phyloP scores from a whole-genome alignment of 2,113 vertebrate species.

The Python bivittatus region DNA sequence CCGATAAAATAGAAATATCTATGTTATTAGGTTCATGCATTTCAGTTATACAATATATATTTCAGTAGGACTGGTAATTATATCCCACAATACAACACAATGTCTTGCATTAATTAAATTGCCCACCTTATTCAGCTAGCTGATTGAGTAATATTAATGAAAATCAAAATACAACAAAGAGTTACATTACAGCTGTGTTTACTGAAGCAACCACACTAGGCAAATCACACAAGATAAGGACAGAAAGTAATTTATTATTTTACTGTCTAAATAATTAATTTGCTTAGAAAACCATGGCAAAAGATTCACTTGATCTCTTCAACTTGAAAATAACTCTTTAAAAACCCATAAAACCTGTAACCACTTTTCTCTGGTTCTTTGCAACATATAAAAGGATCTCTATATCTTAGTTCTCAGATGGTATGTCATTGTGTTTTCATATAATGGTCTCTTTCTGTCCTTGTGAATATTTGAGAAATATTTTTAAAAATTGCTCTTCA shows the following conservation, averaged over 20 bases:
- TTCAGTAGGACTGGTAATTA: conserved; percentile 4
- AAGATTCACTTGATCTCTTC: neutral
- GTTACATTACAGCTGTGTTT: neutral
- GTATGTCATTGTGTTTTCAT: neutral
- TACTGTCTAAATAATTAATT: conserved; percentile 1
- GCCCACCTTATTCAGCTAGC: neutral
- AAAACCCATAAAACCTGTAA: neutral
- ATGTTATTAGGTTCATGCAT: conserved; percentile 14
- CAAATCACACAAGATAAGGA: neutral
- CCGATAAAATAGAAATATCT: conserved; percentile 11
- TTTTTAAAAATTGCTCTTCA: neutral
- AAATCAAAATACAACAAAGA: conserved; percentile 5
- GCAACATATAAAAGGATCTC: neutral
- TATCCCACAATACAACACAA: neutral
- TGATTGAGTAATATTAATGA: conserved; percentile 3
- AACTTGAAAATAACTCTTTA: neutral
- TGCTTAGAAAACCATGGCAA: neutral
- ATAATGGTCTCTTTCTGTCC: neutral
- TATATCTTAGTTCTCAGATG: neutral
- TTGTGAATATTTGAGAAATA: conserved; percentile 15
- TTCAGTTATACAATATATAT: conserved; percentile 8
- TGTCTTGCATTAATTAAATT: conserved; percentile 17
- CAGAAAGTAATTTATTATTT: neutral
- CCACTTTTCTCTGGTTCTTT: neutral
- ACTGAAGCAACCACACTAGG: neutral